phyloP scores from a whole-genome alignment of 2,888 invertebrate species.

The Eristalis tenax region DNA sequence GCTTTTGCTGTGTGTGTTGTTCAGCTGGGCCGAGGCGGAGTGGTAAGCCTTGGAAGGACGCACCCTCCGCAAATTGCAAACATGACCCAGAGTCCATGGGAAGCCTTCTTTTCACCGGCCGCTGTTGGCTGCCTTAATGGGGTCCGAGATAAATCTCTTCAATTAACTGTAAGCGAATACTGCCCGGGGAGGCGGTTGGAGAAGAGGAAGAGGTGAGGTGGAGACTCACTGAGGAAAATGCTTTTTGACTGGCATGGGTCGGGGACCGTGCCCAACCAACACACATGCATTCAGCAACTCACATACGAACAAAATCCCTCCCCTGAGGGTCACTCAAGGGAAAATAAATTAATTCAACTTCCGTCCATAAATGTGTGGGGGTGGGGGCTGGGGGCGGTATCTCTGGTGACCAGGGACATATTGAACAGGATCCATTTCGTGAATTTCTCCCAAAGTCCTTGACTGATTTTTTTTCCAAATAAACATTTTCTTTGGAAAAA shows the following conservation, averaged over 20 bases:
- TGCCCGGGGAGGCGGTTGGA: neutral
- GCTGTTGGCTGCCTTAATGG: neutral
- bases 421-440: no score
- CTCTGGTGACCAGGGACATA: no score
- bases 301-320: neutral
- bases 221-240: neutral
- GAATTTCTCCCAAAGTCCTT: no score
- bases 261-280: conserved; percentile 13
- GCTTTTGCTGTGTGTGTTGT: neutral
- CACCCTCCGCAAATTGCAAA: neutral
- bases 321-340: neutral
- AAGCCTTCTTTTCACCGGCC: neutral
- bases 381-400: no score
- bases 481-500: no score
- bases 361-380: no score
- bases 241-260: conserved; percentile 41
- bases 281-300: neutral
- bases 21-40: no score
- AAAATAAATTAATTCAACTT: no score
- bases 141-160: conserved; percentile 17
- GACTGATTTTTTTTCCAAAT: no score
- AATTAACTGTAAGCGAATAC: conserved; percentile 39
- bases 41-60: no score
- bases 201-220: neutral
- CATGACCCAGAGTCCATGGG: neutral